These are phyloP conservation scores for Schrankia costaestrigalis DNA, from an alignment of 2,888 invertebrate species.

Conservation along the genomic window DNA sequence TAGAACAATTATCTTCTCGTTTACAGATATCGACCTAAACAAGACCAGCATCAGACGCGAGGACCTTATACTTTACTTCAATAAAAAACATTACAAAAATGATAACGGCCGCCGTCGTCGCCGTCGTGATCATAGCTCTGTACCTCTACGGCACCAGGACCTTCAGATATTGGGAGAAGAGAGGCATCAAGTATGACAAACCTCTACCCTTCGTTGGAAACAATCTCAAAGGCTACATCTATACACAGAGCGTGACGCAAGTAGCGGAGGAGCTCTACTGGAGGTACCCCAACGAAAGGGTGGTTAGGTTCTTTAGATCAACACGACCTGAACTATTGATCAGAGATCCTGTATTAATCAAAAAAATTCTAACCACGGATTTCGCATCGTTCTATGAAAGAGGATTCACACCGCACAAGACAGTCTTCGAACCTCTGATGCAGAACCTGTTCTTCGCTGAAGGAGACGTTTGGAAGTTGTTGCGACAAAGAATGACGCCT, in stretches of 20 bases:
- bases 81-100: neutral
- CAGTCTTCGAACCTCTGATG: constrained; percentile 31
- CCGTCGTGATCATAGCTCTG: constrained; percentile 16
- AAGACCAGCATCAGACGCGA: too few relatives aligned
- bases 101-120: constrained; percentile 1
- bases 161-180: constrained; percentile 61
- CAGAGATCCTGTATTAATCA: constrained; percentile 18
- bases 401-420: constrained; percentile 15
- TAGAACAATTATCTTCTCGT: neutral
- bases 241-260: constrained; percentile 5
- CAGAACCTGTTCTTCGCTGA: constrained; percentile 44
- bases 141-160: constrained; percentile 55
- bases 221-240: constrained; percentile 25
- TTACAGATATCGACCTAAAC: too few relatives aligned
- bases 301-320: constrained; percentile 14
- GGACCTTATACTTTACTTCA: neutral
- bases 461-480: constrained; percentile 47
- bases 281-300: constrained; percentile 12
- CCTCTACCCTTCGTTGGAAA: constrained; percentile 58
- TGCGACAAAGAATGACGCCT: constrained; percentile 45
- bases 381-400: constrained; percentile 19
- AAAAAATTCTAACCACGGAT: constrained; percentile 15
- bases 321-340: constrained; percentile 18
- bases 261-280: constrained; percentile 11
- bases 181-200: constrained; percentile 56